Percentiles rank a stretch among this genome's conserved stretches.
These are phyloP conservation scores for Sinopyrophorus schimmeli DNA, from an alignment of 2,888 invertebrate genomes.

Conservation along the genomic window DNA sequence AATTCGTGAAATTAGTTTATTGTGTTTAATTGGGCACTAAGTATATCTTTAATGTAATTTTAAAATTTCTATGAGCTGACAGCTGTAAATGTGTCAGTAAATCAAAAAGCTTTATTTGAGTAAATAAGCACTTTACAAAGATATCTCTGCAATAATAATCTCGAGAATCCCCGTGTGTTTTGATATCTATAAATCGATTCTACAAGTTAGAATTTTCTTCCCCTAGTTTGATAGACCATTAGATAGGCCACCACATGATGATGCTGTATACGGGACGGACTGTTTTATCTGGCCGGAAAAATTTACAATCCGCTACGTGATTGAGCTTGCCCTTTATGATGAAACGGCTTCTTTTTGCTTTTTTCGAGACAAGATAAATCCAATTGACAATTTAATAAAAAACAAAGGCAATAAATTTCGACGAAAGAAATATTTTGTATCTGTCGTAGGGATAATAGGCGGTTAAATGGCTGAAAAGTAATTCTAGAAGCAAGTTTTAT, in stretches of 20 bases:
- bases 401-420: slow-evolving; percentile 25
- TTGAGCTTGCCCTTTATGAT: slow-evolving; percentile 23
- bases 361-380: slow-evolving; percentile 17
- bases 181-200: slow-evolving; percentile 23
- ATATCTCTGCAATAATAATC: slow-evolving; percentile 23
- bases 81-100: too few relatives aligned
- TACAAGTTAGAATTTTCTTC: slow-evolving; percentile 27
- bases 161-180: slow-evolving; percentile 9
- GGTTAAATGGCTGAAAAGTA: slow-evolving; percentile 26
- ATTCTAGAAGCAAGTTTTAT: slow-evolving; percentile 16
- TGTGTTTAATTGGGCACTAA: too few relatives aligned
- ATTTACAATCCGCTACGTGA: slow-evolving; percentile 24
- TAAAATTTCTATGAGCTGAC: too few relatives aligned
- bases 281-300: slow-evolving; percentile 27
- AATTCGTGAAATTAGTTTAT: too few relatives aligned
- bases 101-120: slow-evolving; percentile 20
- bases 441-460: slow-evolving; percentile 12
- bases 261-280: slow-evolving; percentile 25
- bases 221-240: slow-evolving; percentile 35
- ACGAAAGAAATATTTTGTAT: slow-evolving; percentile 8
- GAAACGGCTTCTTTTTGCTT: slow-evolving; percentile 20
- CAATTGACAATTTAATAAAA: slow-evolving; percentile 28
- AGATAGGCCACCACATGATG: slow-evolving; percentile 32
- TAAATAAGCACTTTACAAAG: slow-evolving; percentile 24
- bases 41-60: too few relatives aligned